Evolutionary conservation across 2,113 vertebrate genomes (phyloP).

Genomic region (Acanthochromis polyacanthus): DNA sequence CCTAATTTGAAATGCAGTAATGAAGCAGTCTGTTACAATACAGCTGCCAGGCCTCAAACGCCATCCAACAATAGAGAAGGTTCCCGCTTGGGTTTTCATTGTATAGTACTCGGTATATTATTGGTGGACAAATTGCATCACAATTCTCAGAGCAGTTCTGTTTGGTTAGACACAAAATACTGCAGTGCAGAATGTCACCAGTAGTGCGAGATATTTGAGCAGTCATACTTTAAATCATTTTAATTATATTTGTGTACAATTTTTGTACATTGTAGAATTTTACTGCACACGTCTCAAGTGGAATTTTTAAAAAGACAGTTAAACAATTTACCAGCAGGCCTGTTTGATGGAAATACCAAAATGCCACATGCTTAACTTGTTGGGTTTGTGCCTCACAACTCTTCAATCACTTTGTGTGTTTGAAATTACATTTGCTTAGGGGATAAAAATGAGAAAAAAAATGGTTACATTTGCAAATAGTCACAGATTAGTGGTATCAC

Average conservation of each 20-base stretch:
- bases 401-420: conserved; percentile 1
- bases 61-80: conserved; percentile 47
- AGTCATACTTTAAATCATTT: conserved; percentile 20
- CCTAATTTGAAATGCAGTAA: conserved; percentile 81
- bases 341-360: conserved; percentile 10
- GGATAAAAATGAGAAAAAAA: background rate
- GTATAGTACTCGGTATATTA: conserved; percentile 51
- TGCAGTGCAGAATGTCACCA: conserved; percentile 6
- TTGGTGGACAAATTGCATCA: conserved; percentile 57
- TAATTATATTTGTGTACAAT: background rate
- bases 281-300: conserved; percentile 2
- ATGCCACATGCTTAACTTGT: background rate
- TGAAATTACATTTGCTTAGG: background rate
- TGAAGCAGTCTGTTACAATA: conserved; percentile 80
- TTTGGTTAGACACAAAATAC: conserved; percentile 59
- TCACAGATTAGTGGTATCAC: background rate
- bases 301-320: background rate
- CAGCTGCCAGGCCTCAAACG: conserved; percentile 60
- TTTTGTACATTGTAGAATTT: conserved; percentile 23
- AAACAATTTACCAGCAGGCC: conserved; percentile 12
- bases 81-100: conserved; percentile 63
- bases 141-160: conserved; percentile 52
- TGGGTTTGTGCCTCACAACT: background rate
- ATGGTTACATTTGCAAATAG: background rate
- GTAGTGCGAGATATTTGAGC: conserved; percentile 14